phyloP scores from a whole-genome alignment of 2,113 vertebrate genomes.

The Chaetorhynchus papuensis region DNA sequence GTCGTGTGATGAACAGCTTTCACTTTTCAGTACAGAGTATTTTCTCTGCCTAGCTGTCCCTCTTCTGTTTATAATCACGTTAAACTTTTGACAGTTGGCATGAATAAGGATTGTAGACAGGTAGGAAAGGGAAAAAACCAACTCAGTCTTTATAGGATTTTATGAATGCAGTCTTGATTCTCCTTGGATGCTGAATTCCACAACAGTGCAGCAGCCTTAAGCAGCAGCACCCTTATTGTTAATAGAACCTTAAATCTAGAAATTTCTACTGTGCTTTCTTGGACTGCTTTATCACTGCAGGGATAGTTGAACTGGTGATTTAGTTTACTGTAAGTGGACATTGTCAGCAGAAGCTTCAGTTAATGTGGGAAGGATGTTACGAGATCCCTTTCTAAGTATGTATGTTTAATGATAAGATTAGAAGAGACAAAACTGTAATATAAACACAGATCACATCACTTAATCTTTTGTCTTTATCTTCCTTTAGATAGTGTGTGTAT shows the following conservation, averaged over 20 bases:
- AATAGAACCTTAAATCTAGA: background rate
- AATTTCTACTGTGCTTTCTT: background rate
- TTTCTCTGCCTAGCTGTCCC: constrained; percentile 34
- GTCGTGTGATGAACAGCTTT: constrained; percentile 44
- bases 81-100: constrained; percentile 13
- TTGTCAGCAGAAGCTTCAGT: background rate
- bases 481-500: background rate
- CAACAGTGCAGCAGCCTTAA: background rate
- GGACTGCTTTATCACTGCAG: background rate
- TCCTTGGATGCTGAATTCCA: constrained; percentile 1
- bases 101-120: background rate
- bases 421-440: background rate
- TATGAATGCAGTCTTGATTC: background rate
- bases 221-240: background rate
- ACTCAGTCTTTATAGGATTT: background rate
- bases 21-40: constrained; percentile 39
- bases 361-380: background rate
- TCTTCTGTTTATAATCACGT: constrained; percentile 46
- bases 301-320: background rate
- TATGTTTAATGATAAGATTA: background rate
- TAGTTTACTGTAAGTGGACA: background rate
- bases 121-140: background rate
- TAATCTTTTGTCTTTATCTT: background rate
- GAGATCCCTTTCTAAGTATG: background rate
- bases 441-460: background rate